These are phyloP conservation scores for Todus mexicanus DNA, from an alignment of 2,797 vertebrate genomes.

Conservation along the genomic window DNA sequence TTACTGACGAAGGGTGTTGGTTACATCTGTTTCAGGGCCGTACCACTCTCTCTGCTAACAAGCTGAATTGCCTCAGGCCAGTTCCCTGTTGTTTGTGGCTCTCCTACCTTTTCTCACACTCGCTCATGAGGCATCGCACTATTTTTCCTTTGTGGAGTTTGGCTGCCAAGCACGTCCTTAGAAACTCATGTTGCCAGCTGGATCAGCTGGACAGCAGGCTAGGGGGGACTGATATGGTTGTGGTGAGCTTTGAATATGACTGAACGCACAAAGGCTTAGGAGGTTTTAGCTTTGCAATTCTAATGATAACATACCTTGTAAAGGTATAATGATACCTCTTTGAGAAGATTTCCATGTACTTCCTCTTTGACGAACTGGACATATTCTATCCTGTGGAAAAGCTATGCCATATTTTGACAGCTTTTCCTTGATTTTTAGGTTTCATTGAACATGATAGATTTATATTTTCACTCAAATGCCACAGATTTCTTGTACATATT, in stretches of 20 bases:
- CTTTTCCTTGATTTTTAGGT: background rate
- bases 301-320: background rate
- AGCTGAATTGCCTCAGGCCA: constrained; percentile 69
- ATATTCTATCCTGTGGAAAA: background rate
- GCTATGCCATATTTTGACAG: background rate
- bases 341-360: background rate
- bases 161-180: background rate
- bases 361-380: background rate
- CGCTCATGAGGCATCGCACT: background rate
- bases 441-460: background rate
- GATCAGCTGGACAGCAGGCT: constrained; percentile 31
- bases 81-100: constrained; percentile 51
- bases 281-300: background rate
- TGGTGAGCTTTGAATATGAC: background rate
- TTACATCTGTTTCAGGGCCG: constrained; percentile 51
- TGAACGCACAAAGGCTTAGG: background rate
- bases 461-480: background rate
- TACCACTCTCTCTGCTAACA: constrained; percentile 32
- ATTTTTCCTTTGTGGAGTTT: constrained; percentile 24
- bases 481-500: background rate
- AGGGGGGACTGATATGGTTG: background rate
- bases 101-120: constrained; percentile 67
- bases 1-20: constrained; percentile 65
- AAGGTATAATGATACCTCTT: background rate
- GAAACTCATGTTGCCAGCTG: constrained; percentile 15